A percentile compares a stretch with the other conserved stretches of the same genome.
phyloP scores from a whole-genome alignment of 2,888 invertebrate species.

The Zele albiditarsus region DNA sequence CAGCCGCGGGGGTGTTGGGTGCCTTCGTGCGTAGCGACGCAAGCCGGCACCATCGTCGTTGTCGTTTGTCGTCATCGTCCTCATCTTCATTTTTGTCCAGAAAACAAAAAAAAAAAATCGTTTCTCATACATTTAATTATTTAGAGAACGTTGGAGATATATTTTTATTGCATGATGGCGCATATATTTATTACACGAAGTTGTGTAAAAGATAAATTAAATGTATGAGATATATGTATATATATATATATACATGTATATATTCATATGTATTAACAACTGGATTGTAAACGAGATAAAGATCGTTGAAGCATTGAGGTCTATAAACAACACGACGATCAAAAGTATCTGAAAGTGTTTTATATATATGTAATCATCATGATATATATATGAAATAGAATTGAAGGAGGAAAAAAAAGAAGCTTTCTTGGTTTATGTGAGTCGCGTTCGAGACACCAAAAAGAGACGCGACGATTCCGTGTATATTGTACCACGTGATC shows the following conservation, averaged over 20 bases:
- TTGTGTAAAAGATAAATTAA: no score
- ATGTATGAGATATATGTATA: neutral
- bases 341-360: neutral
- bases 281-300: neutral
- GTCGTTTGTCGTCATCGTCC: conserved; percentile 36
- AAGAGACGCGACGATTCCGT: conserved; percentile 41
- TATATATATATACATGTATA: no score
- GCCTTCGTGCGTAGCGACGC: conserved; percentile 48
- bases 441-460: conserved; percentile 18
- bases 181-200: no score
- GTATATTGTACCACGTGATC: conserved; percentile 61
- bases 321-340: neutral
- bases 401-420: neutral
- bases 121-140: no score
- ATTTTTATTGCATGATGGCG: no score
- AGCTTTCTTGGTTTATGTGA: conserved; percentile 33
- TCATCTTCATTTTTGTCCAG: neutral
- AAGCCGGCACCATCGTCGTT: conserved; percentile 40
- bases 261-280: no score
- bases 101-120: no score
- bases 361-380: neutral
- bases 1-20: conserved; percentile 65
- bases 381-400: neutral
- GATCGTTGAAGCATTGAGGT: neutral
- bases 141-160: no score